Conservation (phyloP, 2,113 vertebrate species). For the Alectura lathami region DNA sequence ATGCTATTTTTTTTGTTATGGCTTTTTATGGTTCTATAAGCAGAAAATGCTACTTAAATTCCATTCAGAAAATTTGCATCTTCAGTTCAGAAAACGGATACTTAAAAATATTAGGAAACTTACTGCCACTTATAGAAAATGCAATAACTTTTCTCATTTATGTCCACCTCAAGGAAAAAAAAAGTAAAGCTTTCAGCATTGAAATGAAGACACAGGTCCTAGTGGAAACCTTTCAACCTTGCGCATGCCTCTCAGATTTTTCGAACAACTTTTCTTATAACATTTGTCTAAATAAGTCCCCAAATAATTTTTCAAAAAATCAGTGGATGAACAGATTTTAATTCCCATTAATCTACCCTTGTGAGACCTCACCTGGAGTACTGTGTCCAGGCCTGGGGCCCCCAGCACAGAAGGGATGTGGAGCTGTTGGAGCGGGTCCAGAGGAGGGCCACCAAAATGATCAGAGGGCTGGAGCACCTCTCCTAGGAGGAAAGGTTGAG, state of each 20-base stretch:
- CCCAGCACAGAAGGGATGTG: too few species aligned
- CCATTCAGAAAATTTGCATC: fast-evolving
- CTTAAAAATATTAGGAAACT: not conserved
- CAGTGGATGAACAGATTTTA: not conserved
- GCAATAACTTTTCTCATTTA: not conserved
- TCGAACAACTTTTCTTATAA: not conserved
- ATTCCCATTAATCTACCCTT: not conserved
- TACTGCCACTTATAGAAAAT: not conserved
- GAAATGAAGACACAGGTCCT: not conserved
- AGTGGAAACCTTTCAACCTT: not conserved
- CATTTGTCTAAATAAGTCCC: not conserved
- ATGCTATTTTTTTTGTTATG: not conserved
- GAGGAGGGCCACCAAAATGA: too few species aligned
- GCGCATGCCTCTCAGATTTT: not conserved
- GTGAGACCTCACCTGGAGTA: too few species aligned
- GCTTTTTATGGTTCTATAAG: not conserved
- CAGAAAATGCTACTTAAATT: not conserved
- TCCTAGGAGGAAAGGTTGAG: too few species aligned
- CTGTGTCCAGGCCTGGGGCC: too few species aligned
- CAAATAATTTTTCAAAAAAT: not conserved
- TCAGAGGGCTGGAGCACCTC: too few species aligned
- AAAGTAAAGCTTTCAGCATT: not conserved
- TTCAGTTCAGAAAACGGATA: not conserved
- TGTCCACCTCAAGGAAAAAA: not conserved
- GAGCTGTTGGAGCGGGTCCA: too few species aligned